Base-by-base conservation (phyloP, 2,797 vertebrate genomes). In the Podarcis lilfordi region DNA sequence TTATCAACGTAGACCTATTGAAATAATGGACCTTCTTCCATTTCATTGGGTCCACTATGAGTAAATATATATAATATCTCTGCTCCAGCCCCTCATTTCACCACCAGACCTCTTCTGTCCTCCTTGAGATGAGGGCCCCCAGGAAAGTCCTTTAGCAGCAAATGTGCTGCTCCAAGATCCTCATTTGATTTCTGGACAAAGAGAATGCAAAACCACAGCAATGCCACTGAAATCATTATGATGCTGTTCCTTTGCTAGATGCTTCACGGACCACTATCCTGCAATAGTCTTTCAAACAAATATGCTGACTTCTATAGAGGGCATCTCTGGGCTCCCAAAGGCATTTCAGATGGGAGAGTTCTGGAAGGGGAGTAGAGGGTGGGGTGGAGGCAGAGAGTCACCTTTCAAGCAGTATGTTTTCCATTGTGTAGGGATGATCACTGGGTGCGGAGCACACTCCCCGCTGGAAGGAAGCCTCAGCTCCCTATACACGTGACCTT, bases 181-280 rank as follows among this genome's bases (percentile, higher is more conserved):
- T 17, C 4, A 35, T 61, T 79, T 74, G 15, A 32, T 81, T n/a
- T 90, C 88, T 80, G 86, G 75, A 8, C 84, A 64, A 86, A 50
- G 71, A n/a, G 71, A 84, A 91, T 89, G 87, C 71, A 64, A 79
- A 84, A 82, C 88, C 89, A 75, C 84, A 91, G 85, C 88, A 92
- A 94, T 76, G 86, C 91, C 86, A 90, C 61, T 93, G 95, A 94
- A 94, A 85, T 88, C 91, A 92, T 93, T 89, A 75, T 87, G 86
- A 79, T 83, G 85, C 80, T 76, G 69, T 69, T 95, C 64, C 66
- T 85, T 82, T 21, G 88, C 88, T 90, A 89, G 86, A 94, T 80
- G 81, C 82, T 92, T 92, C 76, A 77, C 17, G 43, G 91, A 86
- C 82, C 79, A 27, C 93, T 95, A 75, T 92, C 10, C 85, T 80